Conservation (phyloP, 2,113 vertebrate species). For the Brienomyrus longianalis region DNA sequence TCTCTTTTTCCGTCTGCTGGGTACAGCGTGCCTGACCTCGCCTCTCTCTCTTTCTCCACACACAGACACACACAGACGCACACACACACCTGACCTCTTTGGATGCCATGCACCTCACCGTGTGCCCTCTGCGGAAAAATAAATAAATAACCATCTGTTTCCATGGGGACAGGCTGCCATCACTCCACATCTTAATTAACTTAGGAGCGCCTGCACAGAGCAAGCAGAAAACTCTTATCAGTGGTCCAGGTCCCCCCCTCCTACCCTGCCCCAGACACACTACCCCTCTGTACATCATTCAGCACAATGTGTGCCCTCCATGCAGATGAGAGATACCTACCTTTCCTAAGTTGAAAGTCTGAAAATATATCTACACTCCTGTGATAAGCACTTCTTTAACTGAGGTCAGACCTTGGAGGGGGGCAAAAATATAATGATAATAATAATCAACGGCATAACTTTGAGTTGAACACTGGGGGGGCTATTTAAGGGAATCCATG, state of each 20-base stretch:
- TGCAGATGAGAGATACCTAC: not conserved
- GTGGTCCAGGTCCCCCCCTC: not conserved
- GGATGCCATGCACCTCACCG: not conserved
- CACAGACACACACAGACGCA: not conserved
- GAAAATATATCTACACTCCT: not conserved
- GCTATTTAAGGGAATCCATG: not conserved
- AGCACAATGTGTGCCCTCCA: not conserved
- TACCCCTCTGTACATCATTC: not conserved
- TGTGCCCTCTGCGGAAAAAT: not conserved
- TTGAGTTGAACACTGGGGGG: not conserved
- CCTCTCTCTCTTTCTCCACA: too few species aligned
- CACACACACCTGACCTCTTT: not conserved
- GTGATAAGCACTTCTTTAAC: not conserved
- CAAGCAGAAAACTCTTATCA: not conserved
- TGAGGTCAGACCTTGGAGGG: not conserved
- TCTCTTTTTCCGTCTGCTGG: not conserved
- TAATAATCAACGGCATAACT: not conserved
- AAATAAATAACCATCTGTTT: conserved; percentile 3
- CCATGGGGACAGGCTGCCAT: not conserved
- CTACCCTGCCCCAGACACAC: not conserved
- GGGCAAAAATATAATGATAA: not conserved
- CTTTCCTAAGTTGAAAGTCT: not conserved
- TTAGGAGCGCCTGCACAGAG: not conserved
- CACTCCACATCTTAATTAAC: conserved; percentile 13
- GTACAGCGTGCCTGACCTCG: not conserved